Evolutionary conservation across 2,888 invertebrate species (phyloP).

Genomic region (Orthosia gothica): DNA sequence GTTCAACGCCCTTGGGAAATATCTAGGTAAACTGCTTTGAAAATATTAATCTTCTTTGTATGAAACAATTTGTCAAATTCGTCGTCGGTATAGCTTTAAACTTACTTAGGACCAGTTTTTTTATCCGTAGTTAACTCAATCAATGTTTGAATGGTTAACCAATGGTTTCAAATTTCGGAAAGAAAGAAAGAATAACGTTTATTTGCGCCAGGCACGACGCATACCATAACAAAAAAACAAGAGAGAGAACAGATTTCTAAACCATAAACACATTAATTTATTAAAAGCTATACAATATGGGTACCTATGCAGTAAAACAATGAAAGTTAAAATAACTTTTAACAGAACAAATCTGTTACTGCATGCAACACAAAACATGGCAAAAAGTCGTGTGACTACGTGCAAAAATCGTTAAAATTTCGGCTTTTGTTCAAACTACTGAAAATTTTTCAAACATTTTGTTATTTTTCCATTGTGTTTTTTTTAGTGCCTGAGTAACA

Average conservation of each 20-base stretch:
- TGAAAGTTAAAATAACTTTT: not conserved
- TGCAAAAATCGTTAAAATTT: constrained; percentile 17
- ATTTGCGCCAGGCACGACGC: too few relatives aligned
- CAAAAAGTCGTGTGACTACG: not conserved
- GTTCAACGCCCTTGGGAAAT: constrained; percentile 13
- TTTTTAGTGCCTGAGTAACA: not conserved
- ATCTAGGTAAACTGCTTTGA: not conserved
- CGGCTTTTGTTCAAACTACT: constrained; percentile 1
- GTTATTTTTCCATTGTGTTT: not conserved
- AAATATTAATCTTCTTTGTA: not conserved
- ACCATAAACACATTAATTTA: not conserved
- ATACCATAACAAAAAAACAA: too few relatives aligned
- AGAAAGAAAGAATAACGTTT: too few relatives aligned
- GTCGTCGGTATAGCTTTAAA: too few relatives aligned
- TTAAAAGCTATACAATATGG: not conserved
- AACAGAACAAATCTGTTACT: not conserved
- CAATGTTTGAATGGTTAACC: too few relatives aligned
- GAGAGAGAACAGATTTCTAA: not conserved
- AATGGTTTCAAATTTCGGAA: too few relatives aligned
- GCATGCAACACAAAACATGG: not conserved
- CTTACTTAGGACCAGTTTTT: too few relatives aligned
- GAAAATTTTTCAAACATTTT: not conserved
- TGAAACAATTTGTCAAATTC: not conserved
- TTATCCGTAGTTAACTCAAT: too few relatives aligned
- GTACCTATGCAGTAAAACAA: not conserved